Evolutionary conservation across 2,113 vertebrate genomes (phyloP).

Genomic region (Bettongia penicillata): DNA sequence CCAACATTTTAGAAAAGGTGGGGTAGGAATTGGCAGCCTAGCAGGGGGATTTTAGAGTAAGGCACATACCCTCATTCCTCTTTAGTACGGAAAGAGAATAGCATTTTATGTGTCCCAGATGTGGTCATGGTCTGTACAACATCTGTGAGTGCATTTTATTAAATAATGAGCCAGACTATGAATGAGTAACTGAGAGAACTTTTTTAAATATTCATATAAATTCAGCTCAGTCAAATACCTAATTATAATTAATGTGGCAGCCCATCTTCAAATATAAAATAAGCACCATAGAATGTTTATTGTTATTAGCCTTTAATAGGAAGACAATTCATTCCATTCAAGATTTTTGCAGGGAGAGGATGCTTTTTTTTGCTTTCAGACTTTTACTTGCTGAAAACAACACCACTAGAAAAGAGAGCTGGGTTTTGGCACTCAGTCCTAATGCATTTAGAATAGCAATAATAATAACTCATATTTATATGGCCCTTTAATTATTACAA

Average conservation of each 20-base stretch:
- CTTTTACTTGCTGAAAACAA: conserved; percentile 33
- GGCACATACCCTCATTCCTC: conserved; percentile 48
- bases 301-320: conserved; percentile 42
- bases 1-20: conserved; percentile 52
- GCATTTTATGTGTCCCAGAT: conserved; percentile 75
- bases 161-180: conserved; percentile 64
- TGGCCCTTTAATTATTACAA: neutral
- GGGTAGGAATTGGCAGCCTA: neutral
- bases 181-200: conserved; percentile 57
- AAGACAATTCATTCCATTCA: conserved; percentile 47
- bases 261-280: conserved; percentile 48
- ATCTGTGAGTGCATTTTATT: conserved; percentile 73
- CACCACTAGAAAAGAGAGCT: conserved; percentile 18
- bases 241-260: conserved; percentile 49
- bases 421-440: conserved; percentile 17
- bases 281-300: conserved; percentile 29
- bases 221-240: neutral
- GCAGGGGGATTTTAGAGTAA: conserved; percentile 10
- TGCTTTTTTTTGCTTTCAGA: conserved; percentile 22
- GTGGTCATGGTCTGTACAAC: conserved; percentile 64
- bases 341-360: neutral
- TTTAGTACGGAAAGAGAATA: conserved; percentile 57
- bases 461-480: neutral
- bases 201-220: conserved; percentile 62
- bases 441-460: neutral